Evolutionary conservation across 37 sponge, comb jelly and placozoan genomes (phyloP).

Genomic region (Ephydatia muelleri): DNA sequence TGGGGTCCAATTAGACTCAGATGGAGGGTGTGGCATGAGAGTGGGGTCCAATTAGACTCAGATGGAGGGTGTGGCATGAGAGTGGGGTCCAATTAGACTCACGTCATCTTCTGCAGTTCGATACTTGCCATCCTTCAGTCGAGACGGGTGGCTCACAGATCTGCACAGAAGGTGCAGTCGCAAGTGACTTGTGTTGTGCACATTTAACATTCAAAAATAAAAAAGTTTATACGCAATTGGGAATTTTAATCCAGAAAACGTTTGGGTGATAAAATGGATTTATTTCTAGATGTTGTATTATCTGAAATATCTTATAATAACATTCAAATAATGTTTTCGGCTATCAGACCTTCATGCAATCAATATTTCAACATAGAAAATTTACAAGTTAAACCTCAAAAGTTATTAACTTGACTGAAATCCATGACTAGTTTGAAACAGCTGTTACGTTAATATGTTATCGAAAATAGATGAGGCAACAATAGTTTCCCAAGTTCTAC

Average conservation of each 20-base stretch:
- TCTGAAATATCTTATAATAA: too few species aligned
- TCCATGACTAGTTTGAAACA: too few species aligned
- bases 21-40: not conserved
- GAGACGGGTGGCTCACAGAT: not conserved
- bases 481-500: not conserved
- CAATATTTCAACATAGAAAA: too few species aligned
- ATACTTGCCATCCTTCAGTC: not conserved
- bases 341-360: too few species aligned
- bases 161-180: not conserved
- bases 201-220: not conserved
- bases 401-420: too few species aligned
- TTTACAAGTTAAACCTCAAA: too few species aligned
- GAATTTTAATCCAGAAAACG: too few species aligned
- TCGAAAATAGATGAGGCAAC: not conserved
- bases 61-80: not conserved
- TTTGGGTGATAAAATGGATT: too few species aligned
- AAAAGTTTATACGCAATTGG: too few species aligned
- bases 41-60: not conserved
- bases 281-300: too few species aligned
- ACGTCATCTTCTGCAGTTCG: slow-evolving; percentile 32
- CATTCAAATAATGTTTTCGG: too few species aligned
- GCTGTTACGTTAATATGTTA: not conserved
- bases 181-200: not conserved
- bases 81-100: not conserved
- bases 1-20: too few species aligned